phyloP scores from a whole-genome alignment of 1,140 invertebrate genomes.

The Ganaspis sp. region DNA sequence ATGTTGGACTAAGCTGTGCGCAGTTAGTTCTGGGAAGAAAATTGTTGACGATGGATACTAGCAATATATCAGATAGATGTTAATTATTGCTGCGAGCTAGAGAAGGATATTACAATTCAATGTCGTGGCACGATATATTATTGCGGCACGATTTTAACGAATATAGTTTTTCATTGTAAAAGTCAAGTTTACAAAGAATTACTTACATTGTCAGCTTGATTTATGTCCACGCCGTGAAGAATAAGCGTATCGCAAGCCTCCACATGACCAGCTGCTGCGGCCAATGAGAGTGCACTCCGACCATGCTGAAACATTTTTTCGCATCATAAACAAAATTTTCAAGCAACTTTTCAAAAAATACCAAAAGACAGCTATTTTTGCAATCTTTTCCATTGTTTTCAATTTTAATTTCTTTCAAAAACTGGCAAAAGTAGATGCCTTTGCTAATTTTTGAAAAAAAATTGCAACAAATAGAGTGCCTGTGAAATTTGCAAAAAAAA shows the following conservation, averaged over 20 bases:
- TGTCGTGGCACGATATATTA: slow-evolving; percentile 1
- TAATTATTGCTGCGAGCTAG: neutral
- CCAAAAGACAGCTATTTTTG: no score
- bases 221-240: slow-evolving; percentile 59
- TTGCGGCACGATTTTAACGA: neutral
- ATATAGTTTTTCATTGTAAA: slow-evolving; percentile 6
- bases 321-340: neutral
- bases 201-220: slow-evolving; percentile 65
- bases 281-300: slow-evolving; percentile 57
- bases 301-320: slow-evolving; percentile 58
- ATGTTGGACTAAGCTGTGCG: no score
- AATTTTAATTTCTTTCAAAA: no score
- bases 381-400: no score
- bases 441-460: neutral
- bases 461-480: no score
- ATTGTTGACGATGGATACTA: neutral
- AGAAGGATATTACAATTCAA: slow-evolving; percentile 2
- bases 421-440: no score
- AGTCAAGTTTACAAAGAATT: slow-evolving; percentile 27
- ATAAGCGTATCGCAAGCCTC: slow-evolving; percentile 61
- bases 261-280: slow-evolving; percentile 62
- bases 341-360: neutral
- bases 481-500: no score
- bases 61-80: slow-evolving; percentile 4
- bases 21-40: neutral